Conservation (phyloP, 2,888 invertebrate genomes). For the Drosophila nigritarsus region DNA sequence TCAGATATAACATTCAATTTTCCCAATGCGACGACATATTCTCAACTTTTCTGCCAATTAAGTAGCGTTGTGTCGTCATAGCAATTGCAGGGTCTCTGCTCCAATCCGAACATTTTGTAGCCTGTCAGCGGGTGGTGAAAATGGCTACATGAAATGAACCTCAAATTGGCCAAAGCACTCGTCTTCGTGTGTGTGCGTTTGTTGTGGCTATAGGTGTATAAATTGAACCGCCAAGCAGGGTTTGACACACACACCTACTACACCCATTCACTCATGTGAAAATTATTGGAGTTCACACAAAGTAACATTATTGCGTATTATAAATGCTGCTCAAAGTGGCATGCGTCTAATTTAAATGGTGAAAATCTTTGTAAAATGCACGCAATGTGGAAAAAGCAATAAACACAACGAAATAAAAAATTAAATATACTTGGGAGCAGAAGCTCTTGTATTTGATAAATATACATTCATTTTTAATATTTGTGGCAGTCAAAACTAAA, state of each 20-base stretch:
- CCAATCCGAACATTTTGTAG: not conserved
- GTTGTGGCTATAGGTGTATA: not conserved
- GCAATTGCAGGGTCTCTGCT: constrained; percentile 35
- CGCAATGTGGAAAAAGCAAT: not conserved
- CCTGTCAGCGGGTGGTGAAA: constrained; percentile 39
- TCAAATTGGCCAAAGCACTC: constrained; percentile 10
- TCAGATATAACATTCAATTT: constrained; percentile 36
- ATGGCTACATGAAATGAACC: constrained; percentile 48
- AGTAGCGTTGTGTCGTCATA: constrained; percentile 47
- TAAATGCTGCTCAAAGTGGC: not conserved
- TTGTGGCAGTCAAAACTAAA: too few relatives aligned
- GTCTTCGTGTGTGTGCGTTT: not conserved
- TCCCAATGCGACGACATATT: not conserved
- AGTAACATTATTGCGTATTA: constrained; percentile 10
- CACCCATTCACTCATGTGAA: not conserved
- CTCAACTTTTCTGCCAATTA: constrained; percentile 57
- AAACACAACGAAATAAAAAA: not conserved
- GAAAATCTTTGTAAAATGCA: not conserved
- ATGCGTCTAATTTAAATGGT: not conserved
- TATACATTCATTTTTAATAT: not conserved
- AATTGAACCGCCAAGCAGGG: constrained; percentile 25
- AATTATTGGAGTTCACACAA: constrained; percentile 35
- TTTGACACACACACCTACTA: constrained; percentile 1
- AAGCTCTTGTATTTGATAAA: not conserved
- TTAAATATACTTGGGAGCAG: not conserved